Percentiles rank a stretch among this genome's conserved stretches.
Evolutionary conservation across 2,888 invertebrate genomes (phyloP).

Genomic region (Lottia scabra): DNA sequence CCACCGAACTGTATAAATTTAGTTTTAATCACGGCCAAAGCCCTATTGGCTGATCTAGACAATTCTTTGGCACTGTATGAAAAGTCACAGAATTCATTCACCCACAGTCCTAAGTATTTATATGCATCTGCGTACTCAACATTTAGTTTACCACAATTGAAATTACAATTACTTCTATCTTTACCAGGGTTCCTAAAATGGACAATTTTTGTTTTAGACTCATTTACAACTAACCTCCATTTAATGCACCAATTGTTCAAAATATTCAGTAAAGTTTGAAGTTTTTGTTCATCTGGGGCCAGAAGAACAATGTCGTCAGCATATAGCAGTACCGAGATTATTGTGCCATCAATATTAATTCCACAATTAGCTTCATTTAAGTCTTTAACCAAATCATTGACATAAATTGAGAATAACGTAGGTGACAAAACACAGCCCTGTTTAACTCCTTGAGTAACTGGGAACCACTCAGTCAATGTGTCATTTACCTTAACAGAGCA

Average conservation of each 20-base stretch:
- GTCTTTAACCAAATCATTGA: constrained; percentile 19
- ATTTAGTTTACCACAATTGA: background rate
- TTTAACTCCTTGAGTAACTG: constrained; percentile 16
- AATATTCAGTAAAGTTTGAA: background rate
- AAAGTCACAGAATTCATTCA: constrained; percentile 1
- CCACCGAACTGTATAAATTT: background rate
- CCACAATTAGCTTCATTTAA: background rate
- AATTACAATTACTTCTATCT: background rate
- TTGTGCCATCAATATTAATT: background rate
- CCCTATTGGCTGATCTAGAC: background rate
- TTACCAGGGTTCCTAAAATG: background rate
- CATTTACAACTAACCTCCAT: background rate
- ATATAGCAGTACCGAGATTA: background rate
- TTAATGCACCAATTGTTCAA: background rate
- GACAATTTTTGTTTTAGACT: background rate
- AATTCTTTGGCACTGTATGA: background rate
- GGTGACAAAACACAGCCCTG: constrained; percentile 23
- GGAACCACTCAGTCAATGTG: constrained; percentile 10
- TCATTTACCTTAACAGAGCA: background rate
- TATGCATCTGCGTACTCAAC: background rate
- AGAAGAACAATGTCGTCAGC: constrained; percentile 1
- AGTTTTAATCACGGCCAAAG: background rate
- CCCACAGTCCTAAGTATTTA: background rate
- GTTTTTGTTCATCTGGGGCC: constrained; percentile 5
- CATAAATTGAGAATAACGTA: constrained; percentile 18